phyloP scores from a whole-genome alignment of 1,140 invertebrate species.

The Platorchestia sp. region DNA sequence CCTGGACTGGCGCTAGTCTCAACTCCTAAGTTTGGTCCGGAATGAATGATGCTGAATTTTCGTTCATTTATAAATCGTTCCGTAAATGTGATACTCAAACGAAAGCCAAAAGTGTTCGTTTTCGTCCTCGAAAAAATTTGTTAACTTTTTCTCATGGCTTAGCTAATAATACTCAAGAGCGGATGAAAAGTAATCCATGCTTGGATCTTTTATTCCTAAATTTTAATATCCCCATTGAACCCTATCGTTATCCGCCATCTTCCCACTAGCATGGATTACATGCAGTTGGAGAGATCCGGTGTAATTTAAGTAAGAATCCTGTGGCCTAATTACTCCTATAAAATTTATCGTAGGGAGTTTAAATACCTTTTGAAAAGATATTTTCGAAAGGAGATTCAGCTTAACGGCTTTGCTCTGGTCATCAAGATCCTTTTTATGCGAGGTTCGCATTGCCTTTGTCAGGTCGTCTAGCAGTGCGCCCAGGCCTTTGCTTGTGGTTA shows the following conservation, averaged over 20 bases:
- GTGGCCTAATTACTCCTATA: background rate
- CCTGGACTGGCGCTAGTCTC: background rate
- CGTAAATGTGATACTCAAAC: background rate
- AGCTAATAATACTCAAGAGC: background rate
- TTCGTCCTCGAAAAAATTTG: background rate
- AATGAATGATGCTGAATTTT: background rate
- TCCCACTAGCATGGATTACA: background rate
- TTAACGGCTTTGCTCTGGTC: background rate
- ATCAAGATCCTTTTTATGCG: background rate
- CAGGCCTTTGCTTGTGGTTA: background rate
- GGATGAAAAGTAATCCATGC: background rate
- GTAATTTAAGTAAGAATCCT: background rate
- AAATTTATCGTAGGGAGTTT: background rate
- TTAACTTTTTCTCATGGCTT: background rate
- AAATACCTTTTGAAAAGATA: background rate
- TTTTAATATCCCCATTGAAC: background rate
- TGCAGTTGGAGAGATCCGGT: background rate
- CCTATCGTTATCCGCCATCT: background rate
- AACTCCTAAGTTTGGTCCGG: background rate
- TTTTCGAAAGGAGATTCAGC: background rate
- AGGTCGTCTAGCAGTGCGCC: background rate
- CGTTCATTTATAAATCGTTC: background rate
- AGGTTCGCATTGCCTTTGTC: background rate
- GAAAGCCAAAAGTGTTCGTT: background rate
- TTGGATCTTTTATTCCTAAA: background rate